phyloP scores from a whole-genome alignment of 2,113 vertebrate genomes.

The Nipponia nippon region DNA sequence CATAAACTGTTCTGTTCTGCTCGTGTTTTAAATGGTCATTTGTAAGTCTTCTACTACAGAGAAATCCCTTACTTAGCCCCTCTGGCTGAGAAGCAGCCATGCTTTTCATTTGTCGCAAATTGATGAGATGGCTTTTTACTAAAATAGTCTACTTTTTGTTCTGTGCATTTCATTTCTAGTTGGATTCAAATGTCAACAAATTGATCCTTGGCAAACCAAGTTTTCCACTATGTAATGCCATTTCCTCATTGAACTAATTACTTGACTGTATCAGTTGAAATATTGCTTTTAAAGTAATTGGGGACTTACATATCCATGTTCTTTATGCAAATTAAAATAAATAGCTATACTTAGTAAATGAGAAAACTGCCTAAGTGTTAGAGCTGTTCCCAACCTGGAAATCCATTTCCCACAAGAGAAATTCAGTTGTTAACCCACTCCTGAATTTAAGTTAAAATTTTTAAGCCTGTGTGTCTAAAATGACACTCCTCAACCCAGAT shows the following conservation, averaged over 20 bases:
- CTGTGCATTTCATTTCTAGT: background rate
- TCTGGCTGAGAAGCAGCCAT: background rate
- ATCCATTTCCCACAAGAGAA: background rate
- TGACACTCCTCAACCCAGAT: background rate
- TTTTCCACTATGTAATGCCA: constrained; percentile 48
- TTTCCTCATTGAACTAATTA: constrained; percentile 57
- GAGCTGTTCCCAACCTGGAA: background rate
- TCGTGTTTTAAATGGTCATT: background rate
- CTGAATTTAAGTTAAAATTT: background rate
- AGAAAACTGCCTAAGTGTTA: background rate
- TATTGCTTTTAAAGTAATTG: constrained; percentile 75
- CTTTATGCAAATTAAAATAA: constrained; percentile 71
- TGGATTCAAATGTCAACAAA: constrained; percentile 56
- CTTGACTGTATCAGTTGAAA: constrained; percentile 42
- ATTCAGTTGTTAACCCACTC: background rate
- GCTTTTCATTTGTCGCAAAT: background rate
- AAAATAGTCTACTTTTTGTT: background rate
- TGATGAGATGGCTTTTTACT: constrained; percentile 19
- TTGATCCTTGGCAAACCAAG: constrained; percentile 68
- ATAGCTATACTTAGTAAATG: constrained; percentile 37
- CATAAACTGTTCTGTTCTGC: background rate
- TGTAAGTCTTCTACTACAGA: background rate
- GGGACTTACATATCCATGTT: constrained; percentile 42
- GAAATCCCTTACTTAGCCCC: background rate
- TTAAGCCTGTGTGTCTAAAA: background rate